Conservation (phyloP, 2,113 vertebrate species). For the Myanophis thanlyinensis region DNA sequence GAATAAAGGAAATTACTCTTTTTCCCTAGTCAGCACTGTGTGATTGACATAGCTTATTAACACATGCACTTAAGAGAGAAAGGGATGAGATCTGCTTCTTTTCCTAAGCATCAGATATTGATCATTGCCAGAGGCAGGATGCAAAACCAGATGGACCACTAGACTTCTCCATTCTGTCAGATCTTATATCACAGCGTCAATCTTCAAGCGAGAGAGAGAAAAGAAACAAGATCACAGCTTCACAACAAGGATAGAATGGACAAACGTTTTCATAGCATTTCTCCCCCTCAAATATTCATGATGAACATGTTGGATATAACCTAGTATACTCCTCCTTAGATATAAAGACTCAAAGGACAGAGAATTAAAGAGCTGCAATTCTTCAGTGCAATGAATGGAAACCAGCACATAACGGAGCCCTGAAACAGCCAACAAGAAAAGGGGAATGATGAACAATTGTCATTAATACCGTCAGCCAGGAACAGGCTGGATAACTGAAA, state of each 20-base stretch:
- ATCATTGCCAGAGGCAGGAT: conserved; percentile 30
- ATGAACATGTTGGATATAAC: background rate
- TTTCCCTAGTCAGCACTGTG: background rate
- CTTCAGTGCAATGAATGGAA: background rate
- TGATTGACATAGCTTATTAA: conserved; percentile 24
- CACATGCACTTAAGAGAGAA: background rate
- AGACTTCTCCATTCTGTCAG: background rate
- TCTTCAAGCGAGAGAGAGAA: background rate
- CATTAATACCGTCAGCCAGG: background rate
- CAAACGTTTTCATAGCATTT: background rate
- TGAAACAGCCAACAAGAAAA: background rate
- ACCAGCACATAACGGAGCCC: background rate
- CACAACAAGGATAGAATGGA: background rate
- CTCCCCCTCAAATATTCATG: background rate
- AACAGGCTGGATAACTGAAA: background rate
- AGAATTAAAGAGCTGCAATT: background rate
- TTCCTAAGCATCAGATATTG: conserved; percentile 30
- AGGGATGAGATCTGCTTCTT: background rate
- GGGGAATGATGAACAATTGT: background rate
- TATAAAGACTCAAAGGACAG: background rate
- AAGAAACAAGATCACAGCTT: background rate
- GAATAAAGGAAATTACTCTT: conserved; percentile 22
- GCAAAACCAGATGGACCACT: background rate
- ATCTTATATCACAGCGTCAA: background rate
- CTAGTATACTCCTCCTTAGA: background rate